Conservation (phyloP, 2,113 vertebrate species). For the Harpagus bidentatus region DNA sequence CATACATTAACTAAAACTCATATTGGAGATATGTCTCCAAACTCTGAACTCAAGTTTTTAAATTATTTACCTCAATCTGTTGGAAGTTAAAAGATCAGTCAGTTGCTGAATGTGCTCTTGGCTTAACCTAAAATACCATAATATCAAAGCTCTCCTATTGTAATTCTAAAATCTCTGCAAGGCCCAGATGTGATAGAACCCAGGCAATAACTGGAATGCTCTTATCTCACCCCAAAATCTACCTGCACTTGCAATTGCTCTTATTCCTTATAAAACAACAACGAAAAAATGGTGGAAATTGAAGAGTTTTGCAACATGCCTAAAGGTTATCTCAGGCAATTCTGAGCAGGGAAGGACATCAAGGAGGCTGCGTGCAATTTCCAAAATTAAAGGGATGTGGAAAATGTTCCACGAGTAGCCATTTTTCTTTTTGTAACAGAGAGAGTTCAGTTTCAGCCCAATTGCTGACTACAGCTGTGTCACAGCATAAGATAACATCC, state of each 20-base stretch:
- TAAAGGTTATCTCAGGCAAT: not conserved
- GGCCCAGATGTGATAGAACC: not conserved
- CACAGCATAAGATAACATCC: not conserved
- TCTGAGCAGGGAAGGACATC: not conserved
- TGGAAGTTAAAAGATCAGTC: not conserved
- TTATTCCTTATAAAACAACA: not conserved
- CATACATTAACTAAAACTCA: not conserved
- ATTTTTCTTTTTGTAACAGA: not conserved
- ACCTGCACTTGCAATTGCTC: not conserved
- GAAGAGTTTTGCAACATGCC: not conserved
- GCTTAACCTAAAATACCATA: not conserved
- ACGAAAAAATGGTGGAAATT: not conserved
- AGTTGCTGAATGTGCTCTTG: not conserved
- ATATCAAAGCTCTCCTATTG: not conserved
- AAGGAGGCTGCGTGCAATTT: not conserved
- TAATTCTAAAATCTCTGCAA: not conserved
- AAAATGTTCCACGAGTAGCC: not conserved
- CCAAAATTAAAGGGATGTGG: not conserved
- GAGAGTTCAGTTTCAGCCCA: not conserved
- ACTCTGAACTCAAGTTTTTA: not conserved
- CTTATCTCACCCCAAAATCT: not conserved
- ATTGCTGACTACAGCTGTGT: not conserved
- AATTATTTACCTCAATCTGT: not conserved
- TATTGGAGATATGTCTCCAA: not conserved
- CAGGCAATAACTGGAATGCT: not conserved